Conservation (phyloP, 2,113 vertebrate species). For the Guaruba guarouba region DNA sequence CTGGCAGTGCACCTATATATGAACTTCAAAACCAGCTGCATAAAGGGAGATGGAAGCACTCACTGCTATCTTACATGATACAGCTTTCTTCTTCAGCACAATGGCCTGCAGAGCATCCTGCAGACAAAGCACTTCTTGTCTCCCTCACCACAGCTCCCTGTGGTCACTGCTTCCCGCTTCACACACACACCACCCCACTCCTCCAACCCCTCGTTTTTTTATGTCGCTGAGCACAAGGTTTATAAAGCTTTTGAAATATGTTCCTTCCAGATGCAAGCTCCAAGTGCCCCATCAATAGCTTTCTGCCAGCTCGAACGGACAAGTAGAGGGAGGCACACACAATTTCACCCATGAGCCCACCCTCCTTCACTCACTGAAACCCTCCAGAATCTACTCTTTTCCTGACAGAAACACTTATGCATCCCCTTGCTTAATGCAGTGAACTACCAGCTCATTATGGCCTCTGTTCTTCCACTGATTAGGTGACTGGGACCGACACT, state of each 20-base stretch:
- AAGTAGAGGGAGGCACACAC: constrained; percentile 61
- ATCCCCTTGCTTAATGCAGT: constrained; percentile 26
- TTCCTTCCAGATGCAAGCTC: constrained; percentile 73
- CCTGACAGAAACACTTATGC: constrained; percentile 26
- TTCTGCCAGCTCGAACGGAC: constrained; percentile 32
- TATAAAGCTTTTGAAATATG: constrained; percentile 73
- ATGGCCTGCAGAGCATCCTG: neutral
- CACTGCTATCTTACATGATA: neutral
- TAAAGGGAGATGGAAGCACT: neutral
- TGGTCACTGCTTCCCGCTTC: neutral
- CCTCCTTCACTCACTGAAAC: constrained; percentile 45
- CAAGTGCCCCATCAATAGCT: constrained; percentile 53
- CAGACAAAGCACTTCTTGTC: neutral
- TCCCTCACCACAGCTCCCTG: accelerated
- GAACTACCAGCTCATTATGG: constrained; percentile 61
- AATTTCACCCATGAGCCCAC: neutral
- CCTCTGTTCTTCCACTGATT: constrained; percentile 46
- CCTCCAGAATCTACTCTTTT: constrained; percentile 1
- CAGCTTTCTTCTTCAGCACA: neutral
- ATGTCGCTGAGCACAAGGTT: constrained; percentile 48
- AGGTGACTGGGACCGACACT: constrained; percentile 26
- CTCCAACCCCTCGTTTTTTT: neutral
- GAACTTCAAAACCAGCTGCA: neutral
- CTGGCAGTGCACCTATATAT: neutral
- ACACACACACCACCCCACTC: neutral